These are phyloP conservation scores for Cyprinodon variegatus DNA, from an alignment of 2,113 vertebrate species.

Conservation along the genomic window DNA sequence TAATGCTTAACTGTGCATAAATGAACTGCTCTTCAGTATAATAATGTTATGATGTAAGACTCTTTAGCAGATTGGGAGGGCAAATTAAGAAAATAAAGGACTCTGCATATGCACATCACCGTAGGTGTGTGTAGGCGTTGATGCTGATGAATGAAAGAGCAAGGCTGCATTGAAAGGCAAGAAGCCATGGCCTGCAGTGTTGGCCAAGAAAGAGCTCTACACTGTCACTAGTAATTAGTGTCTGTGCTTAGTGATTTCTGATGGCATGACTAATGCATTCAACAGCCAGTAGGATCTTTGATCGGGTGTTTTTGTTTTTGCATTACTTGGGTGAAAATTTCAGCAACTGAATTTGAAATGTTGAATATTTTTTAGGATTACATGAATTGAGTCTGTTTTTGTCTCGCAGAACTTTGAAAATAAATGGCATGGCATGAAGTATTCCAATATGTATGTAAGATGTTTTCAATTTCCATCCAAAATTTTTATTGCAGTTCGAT, in stretches of 20 bases:
- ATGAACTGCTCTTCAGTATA: constrained; percentile 3
- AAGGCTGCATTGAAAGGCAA: constrained; percentile 16
- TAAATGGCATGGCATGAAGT: background rate
- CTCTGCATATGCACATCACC: constrained; percentile 26
- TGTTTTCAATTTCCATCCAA: background rate
- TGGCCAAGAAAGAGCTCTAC: constrained; percentile 29
- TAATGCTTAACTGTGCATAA: constrained; percentile 5
- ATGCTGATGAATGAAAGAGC: constrained; percentile 36
- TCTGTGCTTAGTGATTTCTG: constrained; percentile 62
- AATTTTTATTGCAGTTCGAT: too few relatives aligned
- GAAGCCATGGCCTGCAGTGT: constrained; percentile 15
- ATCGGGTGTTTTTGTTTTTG: constrained; percentile 12
- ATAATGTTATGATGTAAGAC: constrained; percentile 34
- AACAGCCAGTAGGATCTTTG: constrained; percentile 48
- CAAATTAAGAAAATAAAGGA: constrained; percentile 34
- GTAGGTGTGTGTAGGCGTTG: constrained; percentile 45
- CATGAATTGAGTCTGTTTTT: background rate
- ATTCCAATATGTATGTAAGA: background rate
- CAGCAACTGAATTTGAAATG: background rate
- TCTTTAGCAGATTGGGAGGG: constrained; percentile 12
- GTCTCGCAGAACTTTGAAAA: background rate
- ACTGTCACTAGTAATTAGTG: constrained; percentile 56
- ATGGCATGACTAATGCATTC: constrained; percentile 58
- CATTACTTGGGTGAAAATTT: background rate
- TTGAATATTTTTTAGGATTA: background rate